Percentiles rank a stretch among this genome's conserved stretches.
Evolutionary conservation across 1,140 invertebrate species (phyloP).

Genomic region (Drosophila ironensis): DNA sequence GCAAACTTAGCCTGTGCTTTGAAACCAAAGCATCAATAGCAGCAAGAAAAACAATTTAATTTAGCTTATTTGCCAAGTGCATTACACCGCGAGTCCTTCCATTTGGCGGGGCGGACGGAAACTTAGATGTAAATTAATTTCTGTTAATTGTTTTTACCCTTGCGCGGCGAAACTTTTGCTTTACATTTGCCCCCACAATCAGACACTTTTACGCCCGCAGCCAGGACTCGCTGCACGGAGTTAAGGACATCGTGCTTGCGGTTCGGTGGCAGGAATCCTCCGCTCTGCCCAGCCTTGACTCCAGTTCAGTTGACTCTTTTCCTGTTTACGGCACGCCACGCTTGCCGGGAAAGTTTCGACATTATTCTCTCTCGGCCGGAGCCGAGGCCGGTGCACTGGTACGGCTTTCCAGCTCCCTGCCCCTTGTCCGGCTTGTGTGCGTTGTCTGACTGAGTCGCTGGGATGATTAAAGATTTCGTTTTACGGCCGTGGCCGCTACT

Average conservation of each 20-base stretch:
- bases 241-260: slow-evolving; percentile 35
- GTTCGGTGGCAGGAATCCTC: slow-evolving; percentile 58
- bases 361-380: slow-evolving; percentile 27
- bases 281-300: slow-evolving; percentile 14
- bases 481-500: slow-evolving; percentile 65
- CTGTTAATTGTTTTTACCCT: slow-evolving; percentile 67
- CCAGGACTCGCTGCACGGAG: too few species aligned
- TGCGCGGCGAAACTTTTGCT: slow-evolving; percentile 48
- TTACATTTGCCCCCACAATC: slow-evolving; percentile 56
- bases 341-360: slow-evolving; percentile 44
- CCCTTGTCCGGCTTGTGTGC: slow-evolving; percentile 13
- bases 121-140: slow-evolving; percentile 74
- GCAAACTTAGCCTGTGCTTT: neutral
- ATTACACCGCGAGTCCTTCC: slow-evolving; percentile 29
- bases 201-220: slow-evolving; percentile 20
- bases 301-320: slow-evolving; percentile 25
- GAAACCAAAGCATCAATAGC: neutral
- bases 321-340: slow-evolving; percentile 61
- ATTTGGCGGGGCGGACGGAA: neutral
- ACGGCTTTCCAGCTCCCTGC: neutral
- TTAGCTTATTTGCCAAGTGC: slow-evolving; percentile 43
- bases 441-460: slow-evolving; percentile 64
- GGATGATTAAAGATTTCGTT: slow-evolving; percentile 77
- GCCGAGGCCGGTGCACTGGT: neutral
- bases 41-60: slow-evolving; percentile 18